Base-by-base conservation (phyloP, 2,888 invertebrate genomes). In the Torymus aiolomorphi region DNA sequence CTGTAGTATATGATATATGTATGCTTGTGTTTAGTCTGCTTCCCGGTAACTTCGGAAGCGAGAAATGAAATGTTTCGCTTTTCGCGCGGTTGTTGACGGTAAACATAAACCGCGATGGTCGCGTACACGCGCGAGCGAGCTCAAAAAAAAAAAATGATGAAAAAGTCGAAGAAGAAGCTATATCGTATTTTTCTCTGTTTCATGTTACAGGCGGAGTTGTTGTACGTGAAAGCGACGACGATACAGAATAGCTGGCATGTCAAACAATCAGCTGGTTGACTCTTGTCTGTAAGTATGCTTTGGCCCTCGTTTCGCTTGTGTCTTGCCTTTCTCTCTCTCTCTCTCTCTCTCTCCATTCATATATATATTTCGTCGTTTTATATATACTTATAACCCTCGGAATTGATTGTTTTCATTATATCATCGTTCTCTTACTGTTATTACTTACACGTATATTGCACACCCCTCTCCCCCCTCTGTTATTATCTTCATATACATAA, bases 241-340 rank as follows among this genome's bases (percentile, higher is more conserved):
- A 85, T 31, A 31, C 31, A 85, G 85, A 86, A 85, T 86, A 85
- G 87, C 88, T 89, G 90, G 89, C 89, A 93, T 93, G 93, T 92
- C 93, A 90, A 92, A 92, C 92, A 93, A 92, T 91, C 93, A 93
- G 91, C 92, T 93, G 89, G 92, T 93, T 91, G 93, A 93, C 91
- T 92, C 93, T 87, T 93, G 93, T 91, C 91, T 93, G 93, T 93
- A 91, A 93, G 93, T 93, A 92, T 87, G 31, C 14, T 62, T 59
- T 18, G 42, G 16, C 13, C 18, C 54, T 12, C 3, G 16, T 69
- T 54, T 54, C 8, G 16, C 49, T 63, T 66, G 49, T 13, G 16
- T 31, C 57, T 51, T 20, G 18, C 8, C 18, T 51, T 52, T 11
- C 42, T 31, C 5, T 42, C 63, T 18, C 4, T 18, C 31, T 14